Evolutionary conservation across 2,797 vertebrate genomes (phyloP), one percentile per base, ranked within the genome.

Genomic region (Emys orbicularis): DNA sequence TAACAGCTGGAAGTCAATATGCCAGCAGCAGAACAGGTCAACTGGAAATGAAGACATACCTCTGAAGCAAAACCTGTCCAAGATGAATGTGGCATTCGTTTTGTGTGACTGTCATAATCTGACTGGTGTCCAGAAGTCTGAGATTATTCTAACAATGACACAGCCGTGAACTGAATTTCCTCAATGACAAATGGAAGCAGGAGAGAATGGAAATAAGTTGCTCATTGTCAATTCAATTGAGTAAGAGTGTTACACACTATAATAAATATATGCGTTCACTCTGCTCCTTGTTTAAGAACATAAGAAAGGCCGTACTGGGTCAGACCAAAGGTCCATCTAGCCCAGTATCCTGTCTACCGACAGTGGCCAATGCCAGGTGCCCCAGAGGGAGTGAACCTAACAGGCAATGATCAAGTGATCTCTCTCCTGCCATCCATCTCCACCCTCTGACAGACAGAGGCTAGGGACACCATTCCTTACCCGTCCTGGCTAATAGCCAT

Each of bases 71-170:
- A 91, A 57, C 57, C 79, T 83, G 59, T 80, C 93, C 0, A 0
- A 87, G 85, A 86, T 31, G 84, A 91, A 87, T 41, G 41, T 86
- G 86, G 86, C 93, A 37, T 6, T 0, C 5, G 16, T 82, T 95
- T 93, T 96, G 86, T 87, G 76, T 86, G 86, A 52, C 87, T 93
- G 91, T 94, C 82, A 56, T 95, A 59, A 84, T 92, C 79, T 12
- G 74, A 94, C 80, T 92, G 83, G 88, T 95, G 92, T 93, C 93
- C 92, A 87, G 92, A 90, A 96, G 84, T 56, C 8, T 3, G 79
- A 95, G 88, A 86, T 91, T 91, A 80, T 53, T 92, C 10, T 79
- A 95, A 90, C 59, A 92, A 84, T 93, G 95, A 92, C 91, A 87
- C 53, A 81, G 95, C 41, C 85, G 83, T 1, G 79, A 76, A 91